Conservation (phyloP, 30 jellyfish, hydroid and myxozoan species). For the Nemopilema nomurai region DNA sequence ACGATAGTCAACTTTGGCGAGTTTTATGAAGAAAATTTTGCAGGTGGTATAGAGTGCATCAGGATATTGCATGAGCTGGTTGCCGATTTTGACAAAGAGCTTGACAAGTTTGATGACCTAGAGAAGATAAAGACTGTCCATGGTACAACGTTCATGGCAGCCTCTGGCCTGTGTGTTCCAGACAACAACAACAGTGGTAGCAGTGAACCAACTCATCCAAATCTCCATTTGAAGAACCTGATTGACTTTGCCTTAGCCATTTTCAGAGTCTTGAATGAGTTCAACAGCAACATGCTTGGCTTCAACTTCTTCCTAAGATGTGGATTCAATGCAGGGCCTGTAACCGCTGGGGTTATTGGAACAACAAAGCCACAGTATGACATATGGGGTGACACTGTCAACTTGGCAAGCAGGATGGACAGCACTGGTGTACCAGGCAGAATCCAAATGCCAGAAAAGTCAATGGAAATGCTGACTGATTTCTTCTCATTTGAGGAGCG, state of each 20-base stretch:
- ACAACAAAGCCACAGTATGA: conserved; percentile 99
- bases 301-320: conserved; percentile 85
- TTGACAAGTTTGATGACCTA: conserved; percentile 89
- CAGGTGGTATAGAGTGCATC: conserved; percentile 98
- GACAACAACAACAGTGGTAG: conserved; percentile 27
- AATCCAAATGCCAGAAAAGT: conserved; percentile 91
- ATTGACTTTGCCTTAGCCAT: conserved; percentile 86
- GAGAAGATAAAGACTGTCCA: conserved; percentile 98
- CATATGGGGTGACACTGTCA: conserved; percentile 99
- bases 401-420: conserved; percentile 98
- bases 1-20: conserved; percentile 94
- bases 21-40: conserved; percentile 94
- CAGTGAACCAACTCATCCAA: conserved; percentile 54
- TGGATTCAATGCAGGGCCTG: conserved; percentile 99
- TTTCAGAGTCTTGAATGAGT: conserved; percentile 86
- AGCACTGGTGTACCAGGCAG: conserved; percentile 94
- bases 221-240: conserved; percentile 79
- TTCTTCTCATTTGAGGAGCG: conserved; percentile 89
- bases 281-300: conserved; percentile 96
- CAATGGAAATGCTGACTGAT: conserved; percentile 87
- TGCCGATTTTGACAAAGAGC: conserved; percentile 97
- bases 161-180: conserved; percentile 87
- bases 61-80: conserved; percentile 95
- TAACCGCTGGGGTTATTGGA: conserved; percentile 99
- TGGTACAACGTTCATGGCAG: conserved; percentile 99